These are phyloP conservation scores for Pygathrix nemaeus DNA, from an alignment of 2,113 vertebrate species.

Conservation along the genomic window DNA sequence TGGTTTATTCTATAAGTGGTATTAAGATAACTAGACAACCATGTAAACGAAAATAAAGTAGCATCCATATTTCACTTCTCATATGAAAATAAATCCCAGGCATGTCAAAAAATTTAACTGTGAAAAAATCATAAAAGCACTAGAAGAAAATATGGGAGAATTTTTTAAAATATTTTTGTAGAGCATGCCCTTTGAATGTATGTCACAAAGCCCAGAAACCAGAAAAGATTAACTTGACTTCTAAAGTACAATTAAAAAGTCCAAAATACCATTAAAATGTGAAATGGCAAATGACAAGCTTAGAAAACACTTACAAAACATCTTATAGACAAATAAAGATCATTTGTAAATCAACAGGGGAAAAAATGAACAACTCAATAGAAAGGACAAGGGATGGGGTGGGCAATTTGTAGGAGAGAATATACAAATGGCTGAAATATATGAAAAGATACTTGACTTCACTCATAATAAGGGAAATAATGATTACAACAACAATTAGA, in stretches of 20 bases:
- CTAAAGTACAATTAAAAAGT: neutral
- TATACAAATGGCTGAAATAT: neutral
- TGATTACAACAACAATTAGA: neutral
- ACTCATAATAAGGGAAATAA: neutral
- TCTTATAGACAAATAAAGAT: neutral
- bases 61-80: neutral
- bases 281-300: neutral
- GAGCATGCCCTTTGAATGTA: neutral
- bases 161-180: neutral
- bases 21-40: neutral
- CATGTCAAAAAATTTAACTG: neutral
- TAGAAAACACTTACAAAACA: neutral
- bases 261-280: neutral
- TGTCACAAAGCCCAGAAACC: neutral
- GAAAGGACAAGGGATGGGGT: neutral
- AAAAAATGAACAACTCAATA: neutral
- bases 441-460: neutral
- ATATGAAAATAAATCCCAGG: neutral
- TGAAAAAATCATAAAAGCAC: neutral
- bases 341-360: neutral
- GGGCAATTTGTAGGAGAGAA: neutral
- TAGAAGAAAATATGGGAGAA: neutral
- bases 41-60: neutral
- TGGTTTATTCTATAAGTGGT: neutral
- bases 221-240: neutral